Base-by-base conservation (phyloP, 2,797 vertebrate genomes). In the Danio jaintianensis region DNA sequence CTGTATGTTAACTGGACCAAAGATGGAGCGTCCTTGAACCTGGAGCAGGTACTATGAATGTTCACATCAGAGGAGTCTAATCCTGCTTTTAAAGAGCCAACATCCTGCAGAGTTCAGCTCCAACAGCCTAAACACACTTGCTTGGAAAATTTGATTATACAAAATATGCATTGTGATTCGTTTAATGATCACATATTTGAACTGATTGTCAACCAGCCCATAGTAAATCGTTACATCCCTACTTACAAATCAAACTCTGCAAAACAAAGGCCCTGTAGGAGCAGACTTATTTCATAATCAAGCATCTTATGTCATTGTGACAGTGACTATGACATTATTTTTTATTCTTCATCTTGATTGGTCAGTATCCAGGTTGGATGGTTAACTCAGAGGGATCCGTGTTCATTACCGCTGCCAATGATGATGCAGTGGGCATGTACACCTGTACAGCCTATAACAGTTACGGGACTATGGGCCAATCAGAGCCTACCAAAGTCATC, bases 391-490 rank as follows among this genome's bases (percentile, higher is more conserved):
- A 97, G 1, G 97, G 97, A n/a, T 96, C 96, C 0, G 93, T 99
- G 22, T 86, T 96, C 53, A 93, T 99, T 1, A 89, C 96, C 0
- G 93, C 93, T 69, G 94, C 95, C 56, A 98, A 97, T 1, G 96
- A 98, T n/a, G 96, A 98, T 0, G 96, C 93, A 0, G 92, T 96
- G 82, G 97, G 97, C 55, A 90, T 94, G 81, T 98, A 98, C 87
- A 93, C 94, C 1, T 99, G 97, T 72, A 98, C 96, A 0, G 94
- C 97, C 0, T 98, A 97, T 86, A 99, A 98, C 92, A 97, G 95
- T 81, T 97, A 97, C 0, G 97, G 97, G 52, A 98, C 96, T 0
- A 93, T 96, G 53, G 97, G 97, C 13, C 87, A 91, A 66, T 99
- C 97, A 12, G 90, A 90, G 0, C 94, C 96, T 80, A 98, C 97